phyloP scores from a whole-genome alignment of 2,797 vertebrate genomes.

The Sylvia borin region DNA sequence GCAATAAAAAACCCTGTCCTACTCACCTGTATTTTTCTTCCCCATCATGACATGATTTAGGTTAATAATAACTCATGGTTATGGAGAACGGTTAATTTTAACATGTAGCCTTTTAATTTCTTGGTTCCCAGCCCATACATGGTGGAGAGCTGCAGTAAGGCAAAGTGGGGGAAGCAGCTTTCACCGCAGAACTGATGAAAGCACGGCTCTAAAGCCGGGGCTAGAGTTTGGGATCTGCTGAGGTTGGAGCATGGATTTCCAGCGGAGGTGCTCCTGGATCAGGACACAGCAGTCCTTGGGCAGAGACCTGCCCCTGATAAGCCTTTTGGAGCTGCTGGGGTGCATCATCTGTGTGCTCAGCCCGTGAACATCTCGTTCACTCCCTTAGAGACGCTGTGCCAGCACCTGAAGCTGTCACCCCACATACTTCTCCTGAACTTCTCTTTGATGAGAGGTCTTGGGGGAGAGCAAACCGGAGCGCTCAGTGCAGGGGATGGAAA shows the following conservation, averaged over 20 bases:
- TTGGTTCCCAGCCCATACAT: neutral
- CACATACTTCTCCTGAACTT: constrained; percentile 72
- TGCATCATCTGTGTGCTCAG: constrained; percentile 65
- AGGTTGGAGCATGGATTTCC: neutral
- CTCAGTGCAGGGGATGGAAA: neutral
- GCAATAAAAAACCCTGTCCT: neutral
- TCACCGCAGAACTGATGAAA: neutral
- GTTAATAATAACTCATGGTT: neutral
- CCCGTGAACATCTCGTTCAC: constrained; percentile 65
- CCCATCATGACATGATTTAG: neutral
- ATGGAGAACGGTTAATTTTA: neutral
- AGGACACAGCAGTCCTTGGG: no score
- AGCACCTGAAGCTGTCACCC: constrained; percentile 73
- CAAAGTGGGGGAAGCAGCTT: rapidly evolving
- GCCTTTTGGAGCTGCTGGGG: constrained; percentile 74
- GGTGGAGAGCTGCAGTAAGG: neutral
- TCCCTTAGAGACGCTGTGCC: constrained; percentile 65
- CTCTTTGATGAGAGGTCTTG: constrained; percentile 14
- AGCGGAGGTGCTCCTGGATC: neutral
- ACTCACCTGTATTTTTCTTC: neutral
- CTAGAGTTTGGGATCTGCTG: neutral
- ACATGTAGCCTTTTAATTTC: neutral
- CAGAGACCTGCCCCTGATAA: neutral
- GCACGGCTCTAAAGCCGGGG: neutral
- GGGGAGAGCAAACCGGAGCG: neutral